A percentile compares a stretch with the other conserved stretches of the same genome.
Evolutionary conservation across 2,113 vertebrate species (phyloP).

Genomic region (Gavialis gangeticus): DNA sequence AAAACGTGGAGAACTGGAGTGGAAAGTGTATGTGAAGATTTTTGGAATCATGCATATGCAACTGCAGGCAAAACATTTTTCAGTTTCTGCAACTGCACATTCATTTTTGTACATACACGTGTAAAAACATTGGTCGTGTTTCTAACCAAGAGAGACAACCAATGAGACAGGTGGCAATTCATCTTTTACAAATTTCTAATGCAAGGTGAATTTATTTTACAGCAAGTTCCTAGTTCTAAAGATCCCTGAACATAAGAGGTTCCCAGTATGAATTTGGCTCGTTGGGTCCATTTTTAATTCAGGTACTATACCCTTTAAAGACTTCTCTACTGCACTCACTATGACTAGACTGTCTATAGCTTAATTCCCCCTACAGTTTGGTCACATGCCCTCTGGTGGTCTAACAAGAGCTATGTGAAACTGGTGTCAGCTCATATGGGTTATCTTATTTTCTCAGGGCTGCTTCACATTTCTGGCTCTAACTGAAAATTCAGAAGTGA

Average conservation of each 20-base stretch:
- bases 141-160: background rate
- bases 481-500: background rate
- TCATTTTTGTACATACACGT: background rate
- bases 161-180: background rate
- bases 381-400: background rate
- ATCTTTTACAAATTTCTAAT: background rate
- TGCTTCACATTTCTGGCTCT: background rate
- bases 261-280: rapidly evolving
- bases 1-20: background rate
- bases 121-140: background rate
- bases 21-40: background rate
- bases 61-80: background rate
- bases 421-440: background rate
- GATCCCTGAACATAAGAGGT: background rate
- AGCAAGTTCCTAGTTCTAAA: background rate
- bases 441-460: background rate
- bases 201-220: background rate
- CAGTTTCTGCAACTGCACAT: background rate
- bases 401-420: background rate
- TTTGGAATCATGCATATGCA: background rate
- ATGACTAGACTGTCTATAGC: background rate
- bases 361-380: no score
- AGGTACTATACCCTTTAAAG: background rate
- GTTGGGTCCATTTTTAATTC: rapidly evolving
- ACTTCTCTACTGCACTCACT: rapidly evolving